phyloP scores from a whole-genome alignment of 2,113 vertebrate genomes.

The Glaucomys volans region DNA sequence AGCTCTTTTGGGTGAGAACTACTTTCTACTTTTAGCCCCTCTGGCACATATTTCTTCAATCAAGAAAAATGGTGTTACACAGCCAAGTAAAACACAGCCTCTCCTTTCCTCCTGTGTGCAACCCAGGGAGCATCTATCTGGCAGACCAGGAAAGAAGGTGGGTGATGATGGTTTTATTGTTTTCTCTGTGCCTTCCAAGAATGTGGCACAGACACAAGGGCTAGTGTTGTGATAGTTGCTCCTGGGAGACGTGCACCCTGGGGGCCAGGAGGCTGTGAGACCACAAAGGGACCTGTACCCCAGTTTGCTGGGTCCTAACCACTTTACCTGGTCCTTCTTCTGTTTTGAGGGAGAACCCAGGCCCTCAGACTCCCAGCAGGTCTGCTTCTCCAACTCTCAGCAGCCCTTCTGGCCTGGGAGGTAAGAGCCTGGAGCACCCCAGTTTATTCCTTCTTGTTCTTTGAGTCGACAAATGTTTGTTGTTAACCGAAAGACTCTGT shows the following conservation, averaged over 20 bases:
- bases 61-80: slow-evolving; percentile 27
- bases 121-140: neutral
- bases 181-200: slow-evolving; percentile 42
- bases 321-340: neutral
- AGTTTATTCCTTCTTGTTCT: neutral
- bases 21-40: neutral
- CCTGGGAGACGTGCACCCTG: neutral
- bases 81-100: slow-evolving; percentile 39
- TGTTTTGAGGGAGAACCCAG: neutral
- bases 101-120: neutral
- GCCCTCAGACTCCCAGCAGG: neutral
- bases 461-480: neutral
- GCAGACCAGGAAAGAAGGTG: neutral
- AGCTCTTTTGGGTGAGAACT: slow-evolving; percentile 33
- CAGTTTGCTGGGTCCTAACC: neutral
- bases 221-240: neutral
- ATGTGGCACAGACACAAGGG: neutral
- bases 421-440: neutral
- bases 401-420: neutral
- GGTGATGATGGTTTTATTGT: neutral
- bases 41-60: slow-evolving; percentile 33
- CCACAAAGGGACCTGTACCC: neutral
- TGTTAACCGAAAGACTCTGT: neutral
- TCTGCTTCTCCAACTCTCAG: neutral
- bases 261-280: neutral